Conservation (phyloP, 2,797 vertebrate genomes). For the Ctenochaetus hawaiiensis region DNA sequence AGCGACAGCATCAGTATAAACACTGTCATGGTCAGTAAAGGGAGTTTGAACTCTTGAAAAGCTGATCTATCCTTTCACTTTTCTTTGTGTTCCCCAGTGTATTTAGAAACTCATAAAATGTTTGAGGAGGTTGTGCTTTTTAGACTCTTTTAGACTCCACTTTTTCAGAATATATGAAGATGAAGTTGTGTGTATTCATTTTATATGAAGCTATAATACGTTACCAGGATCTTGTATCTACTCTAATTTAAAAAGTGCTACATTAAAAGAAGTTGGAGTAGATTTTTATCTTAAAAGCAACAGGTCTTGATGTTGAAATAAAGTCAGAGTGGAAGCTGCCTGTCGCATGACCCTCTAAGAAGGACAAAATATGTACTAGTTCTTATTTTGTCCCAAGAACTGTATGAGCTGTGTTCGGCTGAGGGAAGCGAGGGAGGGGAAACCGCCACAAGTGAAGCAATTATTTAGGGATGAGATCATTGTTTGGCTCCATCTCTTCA, state of each 20-base stretch:
- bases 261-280: slow-evolving; percentile 33
- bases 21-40: neutral
- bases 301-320: slow-evolving; percentile 38
- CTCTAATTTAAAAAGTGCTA: slow-evolving; percentile 12
- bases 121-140: slow-evolving; percentile 13
- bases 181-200: slow-evolving; percentile 23
- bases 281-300: slow-evolving; percentile 42
- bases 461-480: slow-evolving; percentile 89
- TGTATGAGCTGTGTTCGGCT: slow-evolving; percentile 74
- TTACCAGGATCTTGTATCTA: slow-evolving; percentile 31
- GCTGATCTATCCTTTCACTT: neutral
- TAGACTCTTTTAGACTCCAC: slow-evolving; percentile 17
- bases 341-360: slow-evolving; percentile 66
- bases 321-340: slow-evolving; percentile 61
- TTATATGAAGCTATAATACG: slow-evolving; percentile 8
- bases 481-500: slow-evolving; percentile 88
- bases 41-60: slow-evolving; percentile 1
- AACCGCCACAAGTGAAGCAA: slow-evolving; percentile 86
- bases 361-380: slow-evolving; percentile 72
- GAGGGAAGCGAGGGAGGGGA: slow-evolving; percentile 73
- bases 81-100: slow-evolving; percentile 4
- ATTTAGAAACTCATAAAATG: slow-evolving; percentile 29
- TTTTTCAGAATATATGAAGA: slow-evolving; percentile 15
- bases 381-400: slow-evolving; percentile 77
- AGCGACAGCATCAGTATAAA: neutral